phyloP scores from a whole-genome alignment of 2,113 vertebrate genomes.

The Glareola pratincola region DNA sequence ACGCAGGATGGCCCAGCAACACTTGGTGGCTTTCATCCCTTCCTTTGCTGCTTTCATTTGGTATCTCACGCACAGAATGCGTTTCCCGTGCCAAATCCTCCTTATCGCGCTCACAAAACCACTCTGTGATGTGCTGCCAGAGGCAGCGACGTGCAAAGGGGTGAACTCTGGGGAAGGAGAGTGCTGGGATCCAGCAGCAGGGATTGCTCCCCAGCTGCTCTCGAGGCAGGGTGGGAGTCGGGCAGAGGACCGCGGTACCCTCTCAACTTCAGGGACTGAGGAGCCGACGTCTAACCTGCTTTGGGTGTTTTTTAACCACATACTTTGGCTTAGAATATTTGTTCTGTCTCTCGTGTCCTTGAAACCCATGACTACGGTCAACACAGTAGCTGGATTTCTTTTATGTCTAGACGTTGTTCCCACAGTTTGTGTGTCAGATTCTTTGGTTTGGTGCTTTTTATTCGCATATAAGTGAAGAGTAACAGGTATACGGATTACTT shows the following conservation, averaged over 20 bases:
- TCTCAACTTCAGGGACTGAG: background rate
- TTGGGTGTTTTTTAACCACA: background rate
- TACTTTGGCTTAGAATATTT: background rate
- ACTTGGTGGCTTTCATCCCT: background rate
- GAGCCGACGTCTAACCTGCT: background rate
- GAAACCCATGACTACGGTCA: background rate
- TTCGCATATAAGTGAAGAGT: background rate
- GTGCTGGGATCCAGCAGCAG: background rate
- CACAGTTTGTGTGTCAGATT: background rate
- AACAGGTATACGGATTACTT: background rate
- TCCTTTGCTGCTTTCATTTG: background rate
- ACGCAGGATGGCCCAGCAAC: background rate
- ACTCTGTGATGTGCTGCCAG: constrained; percentile 43
- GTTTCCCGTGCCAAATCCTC: constrained; percentile 12
- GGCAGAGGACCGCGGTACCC: background rate
- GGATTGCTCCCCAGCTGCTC: background rate
- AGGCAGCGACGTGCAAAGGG: background rate
- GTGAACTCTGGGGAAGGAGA: background rate
- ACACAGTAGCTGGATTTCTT: background rate
- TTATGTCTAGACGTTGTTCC: background rate
- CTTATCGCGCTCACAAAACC: background rate
- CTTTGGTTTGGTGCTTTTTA: background rate
- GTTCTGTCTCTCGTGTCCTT: background rate
- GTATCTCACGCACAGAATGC: background rate
- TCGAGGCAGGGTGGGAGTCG: background rate